Evolutionary conservation across 2,797 vertebrate genomes (phyloP).

Genomic region (Rhynchotus rufescens): DNA sequence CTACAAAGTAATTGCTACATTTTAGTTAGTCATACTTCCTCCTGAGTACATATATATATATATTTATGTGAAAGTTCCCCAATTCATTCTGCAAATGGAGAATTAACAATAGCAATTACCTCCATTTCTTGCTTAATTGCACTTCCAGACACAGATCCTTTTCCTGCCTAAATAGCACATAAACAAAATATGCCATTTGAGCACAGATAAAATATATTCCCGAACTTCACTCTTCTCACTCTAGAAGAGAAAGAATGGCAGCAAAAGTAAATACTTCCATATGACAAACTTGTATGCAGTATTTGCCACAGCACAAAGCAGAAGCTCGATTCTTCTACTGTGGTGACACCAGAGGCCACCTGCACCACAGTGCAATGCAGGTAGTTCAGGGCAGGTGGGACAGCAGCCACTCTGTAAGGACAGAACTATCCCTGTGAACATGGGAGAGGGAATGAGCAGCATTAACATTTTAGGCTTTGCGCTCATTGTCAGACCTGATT

Average conservation of each 20-base stretch:
- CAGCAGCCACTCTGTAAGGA: background rate
- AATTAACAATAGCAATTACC: background rate
- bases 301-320: background rate
- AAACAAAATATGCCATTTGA: background rate
- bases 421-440: rapidly evolving
- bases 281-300: background rate
- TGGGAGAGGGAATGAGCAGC: background rate
- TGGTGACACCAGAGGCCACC: background rate
- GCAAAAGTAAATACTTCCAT: background rate
- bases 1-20: background rate
- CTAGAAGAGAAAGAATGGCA: background rate
- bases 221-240: background rate
- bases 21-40: background rate
- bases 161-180: background rate
- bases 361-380: background rate
- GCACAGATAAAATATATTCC: background rate
- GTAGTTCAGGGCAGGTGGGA: background rate
- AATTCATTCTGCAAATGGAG: background rate
- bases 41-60: background rate
- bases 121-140: background rate
- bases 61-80: background rate
- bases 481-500: background rate
- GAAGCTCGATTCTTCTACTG: background rate
- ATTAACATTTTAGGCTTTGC: background rate
- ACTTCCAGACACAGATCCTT: background rate